These are phyloP conservation scores for Macrotus californicus DNA, from an alignment of 2,113 vertebrate species.

Conservation along the genomic window DNA sequence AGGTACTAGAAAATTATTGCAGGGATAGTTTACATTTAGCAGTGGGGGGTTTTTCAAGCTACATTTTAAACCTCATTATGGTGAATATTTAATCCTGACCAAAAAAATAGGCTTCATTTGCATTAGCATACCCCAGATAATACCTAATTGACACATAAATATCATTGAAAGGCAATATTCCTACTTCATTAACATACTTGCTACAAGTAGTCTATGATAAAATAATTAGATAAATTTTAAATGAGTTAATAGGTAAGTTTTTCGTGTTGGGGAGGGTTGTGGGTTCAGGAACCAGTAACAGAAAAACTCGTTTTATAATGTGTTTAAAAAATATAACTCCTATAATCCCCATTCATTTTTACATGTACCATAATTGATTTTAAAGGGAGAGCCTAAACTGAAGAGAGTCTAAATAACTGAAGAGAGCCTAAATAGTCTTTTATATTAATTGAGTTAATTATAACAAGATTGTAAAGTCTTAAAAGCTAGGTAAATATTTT, in stretches of 20 bases:
- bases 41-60: too few species aligned
- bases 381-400: neutral
- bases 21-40: too few species aligned
- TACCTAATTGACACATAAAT: neutral
- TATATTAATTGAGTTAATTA: neutral
- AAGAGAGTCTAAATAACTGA: neutral
- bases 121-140: neutral
- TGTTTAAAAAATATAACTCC: neutral
- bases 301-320: neutral
- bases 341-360: neutral
- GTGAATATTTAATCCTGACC: slow-evolving; percentile 24
- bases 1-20: too few species aligned
- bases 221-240: slow-evolving; percentile 38
- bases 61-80: slow-evolving; percentile 19
- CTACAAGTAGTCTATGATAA: neutral
- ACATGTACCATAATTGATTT: neutral
- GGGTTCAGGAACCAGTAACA: neutral
- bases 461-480: neutral
- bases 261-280: neutral
- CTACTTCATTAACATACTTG: neutral
- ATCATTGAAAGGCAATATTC: neutral
- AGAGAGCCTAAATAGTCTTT: neutral
- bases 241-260: neutral
- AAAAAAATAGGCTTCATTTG: neutral
- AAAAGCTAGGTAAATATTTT: neutral